phyloP scores from a whole-genome alignment of 1,140 invertebrate genomes.

The Pseudobourletiella spinata region DNA sequence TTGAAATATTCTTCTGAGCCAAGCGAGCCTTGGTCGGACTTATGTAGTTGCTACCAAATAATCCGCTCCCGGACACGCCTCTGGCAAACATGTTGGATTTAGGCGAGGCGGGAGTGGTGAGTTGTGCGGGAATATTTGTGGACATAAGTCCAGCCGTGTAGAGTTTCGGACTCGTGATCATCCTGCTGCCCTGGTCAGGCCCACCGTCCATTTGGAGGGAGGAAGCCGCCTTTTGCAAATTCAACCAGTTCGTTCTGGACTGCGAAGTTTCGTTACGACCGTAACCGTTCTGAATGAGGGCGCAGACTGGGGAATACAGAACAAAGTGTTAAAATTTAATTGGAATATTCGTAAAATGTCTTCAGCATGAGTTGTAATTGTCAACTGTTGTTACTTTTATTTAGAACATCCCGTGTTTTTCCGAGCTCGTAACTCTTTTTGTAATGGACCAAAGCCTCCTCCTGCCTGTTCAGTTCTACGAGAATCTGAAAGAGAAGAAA shows the following conservation, averaged over 20 bases:
- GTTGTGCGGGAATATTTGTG: not conserved
- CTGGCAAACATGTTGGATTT: too few species aligned
- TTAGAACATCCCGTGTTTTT: constrained; percentile 1
- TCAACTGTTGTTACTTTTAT: constrained; percentile 7
- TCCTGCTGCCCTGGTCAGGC: not conserved
- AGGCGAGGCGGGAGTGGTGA: too few species aligned
- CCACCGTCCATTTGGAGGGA: not conserved
- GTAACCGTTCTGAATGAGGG: not conserved
- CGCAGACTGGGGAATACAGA: not conserved
- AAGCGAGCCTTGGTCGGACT: not conserved
- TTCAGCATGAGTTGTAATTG: not conserved
- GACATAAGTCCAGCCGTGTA: not conserved
- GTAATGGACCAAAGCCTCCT: not conserved
- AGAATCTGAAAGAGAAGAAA: not conserved
- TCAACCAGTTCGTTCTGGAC: not conserved
- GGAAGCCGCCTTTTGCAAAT: not conserved
- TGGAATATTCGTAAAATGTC: not conserved
- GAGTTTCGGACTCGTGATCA: not conserved
- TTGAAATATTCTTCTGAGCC: not conserved
- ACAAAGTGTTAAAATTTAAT: not conserved
- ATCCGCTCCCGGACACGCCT: too few species aligned
- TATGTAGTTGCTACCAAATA: not conserved
- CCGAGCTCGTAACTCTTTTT: constrained; percentile 3
- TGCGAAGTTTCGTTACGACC: not conserved
- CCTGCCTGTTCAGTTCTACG: not conserved